Conservation (phyloP, 2,888 invertebrate species). For the Nysson spinosus region DNA sequence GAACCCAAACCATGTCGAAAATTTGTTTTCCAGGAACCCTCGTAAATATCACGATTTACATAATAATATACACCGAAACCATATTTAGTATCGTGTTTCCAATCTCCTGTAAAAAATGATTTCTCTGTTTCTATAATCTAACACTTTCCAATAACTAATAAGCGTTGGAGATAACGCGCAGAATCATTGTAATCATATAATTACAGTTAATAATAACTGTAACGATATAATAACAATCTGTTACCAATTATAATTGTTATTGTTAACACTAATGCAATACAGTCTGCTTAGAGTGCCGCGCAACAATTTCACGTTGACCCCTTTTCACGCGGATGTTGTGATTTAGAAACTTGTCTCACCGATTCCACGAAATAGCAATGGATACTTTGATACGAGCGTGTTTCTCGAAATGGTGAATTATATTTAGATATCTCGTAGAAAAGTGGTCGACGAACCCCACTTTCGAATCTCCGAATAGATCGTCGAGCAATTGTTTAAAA, state of each 20-base stretch:
- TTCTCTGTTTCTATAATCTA: background rate
- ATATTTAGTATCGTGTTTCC: conserved; percentile 84
- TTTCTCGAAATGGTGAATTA: conserved; percentile 15
- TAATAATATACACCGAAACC: conserved; percentile 88
- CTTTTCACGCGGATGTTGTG: background rate
- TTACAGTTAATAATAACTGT: too few species aligned
- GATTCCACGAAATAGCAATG: conserved; percentile 1
- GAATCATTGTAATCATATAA: too few species aligned
- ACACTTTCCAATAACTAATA: background rate
- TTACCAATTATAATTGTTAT: too few species aligned
- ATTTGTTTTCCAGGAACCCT: conserved; percentile 88
- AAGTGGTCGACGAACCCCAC: conserved; percentile 16
- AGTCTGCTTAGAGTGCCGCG: background rate
- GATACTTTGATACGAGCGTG: background rate
- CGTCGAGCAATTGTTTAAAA: background rate
- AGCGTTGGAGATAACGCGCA: background rate
- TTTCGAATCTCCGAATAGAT: conserved; percentile 6
- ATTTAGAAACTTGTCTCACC: background rate
- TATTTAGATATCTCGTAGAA: conserved; percentile 15
- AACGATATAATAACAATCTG: too few species aligned
- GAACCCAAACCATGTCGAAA: conserved; percentile 88
- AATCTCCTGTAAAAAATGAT: conserved; percentile 78
- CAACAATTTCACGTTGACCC: background rate
- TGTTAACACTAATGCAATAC: background rate
- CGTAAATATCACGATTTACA: conserved; percentile 88